These are phyloP conservation scores for Channa striata DNA, from an alignment of 2,797 vertebrate species.

Conservation along the genomic window DNA sequence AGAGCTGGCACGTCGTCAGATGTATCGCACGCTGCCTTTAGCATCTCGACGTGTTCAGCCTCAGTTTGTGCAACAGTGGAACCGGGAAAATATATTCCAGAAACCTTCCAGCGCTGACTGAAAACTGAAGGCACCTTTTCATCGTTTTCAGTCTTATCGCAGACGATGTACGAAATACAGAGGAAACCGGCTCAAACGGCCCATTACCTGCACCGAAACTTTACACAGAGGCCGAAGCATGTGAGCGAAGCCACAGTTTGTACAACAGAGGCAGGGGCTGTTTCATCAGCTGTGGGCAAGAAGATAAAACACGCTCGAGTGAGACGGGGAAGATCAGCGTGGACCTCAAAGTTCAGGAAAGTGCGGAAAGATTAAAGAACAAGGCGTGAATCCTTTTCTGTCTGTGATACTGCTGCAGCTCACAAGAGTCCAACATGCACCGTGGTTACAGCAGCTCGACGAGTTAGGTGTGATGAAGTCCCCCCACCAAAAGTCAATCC, in stretches of 20 bases:
- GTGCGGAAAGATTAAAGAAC: no score
- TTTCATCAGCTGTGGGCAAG: slow-evolving; percentile 17
- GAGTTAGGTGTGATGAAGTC: no score
- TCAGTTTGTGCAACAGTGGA: slow-evolving; percentile 32
- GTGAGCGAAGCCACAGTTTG: slow-evolving; percentile 15
- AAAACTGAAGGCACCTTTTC: neutral
- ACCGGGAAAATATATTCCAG: slow-evolving; percentile 25
- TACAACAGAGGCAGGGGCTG: slow-evolving; percentile 27
- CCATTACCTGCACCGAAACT: slow-evolving; percentile 33
- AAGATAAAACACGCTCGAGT: neutral
- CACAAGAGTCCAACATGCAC: neutral
- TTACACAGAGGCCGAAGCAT: slow-evolving; percentile 50
- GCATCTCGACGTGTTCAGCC: slow-evolving; percentile 54
- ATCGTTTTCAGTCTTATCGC: neutral
- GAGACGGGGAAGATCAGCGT: neutral
- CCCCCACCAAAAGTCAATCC: no score
- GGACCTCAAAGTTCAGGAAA: neutral
- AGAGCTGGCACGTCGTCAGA: slow-evolving; percentile 45
- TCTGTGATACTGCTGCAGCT: neutral
- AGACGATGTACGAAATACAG: neutral
- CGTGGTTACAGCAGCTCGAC: neutral
- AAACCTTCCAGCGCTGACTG: neutral
- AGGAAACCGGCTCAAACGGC: neutral
- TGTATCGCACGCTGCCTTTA: slow-evolving; percentile 25
- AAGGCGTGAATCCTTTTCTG: no score